Percentiles rank a stretch among this genome's conserved stretches.
Evolutionary conservation across 2,113 vertebrate species (phyloP).

Genomic region (Etheostoma spectabile): DNA sequence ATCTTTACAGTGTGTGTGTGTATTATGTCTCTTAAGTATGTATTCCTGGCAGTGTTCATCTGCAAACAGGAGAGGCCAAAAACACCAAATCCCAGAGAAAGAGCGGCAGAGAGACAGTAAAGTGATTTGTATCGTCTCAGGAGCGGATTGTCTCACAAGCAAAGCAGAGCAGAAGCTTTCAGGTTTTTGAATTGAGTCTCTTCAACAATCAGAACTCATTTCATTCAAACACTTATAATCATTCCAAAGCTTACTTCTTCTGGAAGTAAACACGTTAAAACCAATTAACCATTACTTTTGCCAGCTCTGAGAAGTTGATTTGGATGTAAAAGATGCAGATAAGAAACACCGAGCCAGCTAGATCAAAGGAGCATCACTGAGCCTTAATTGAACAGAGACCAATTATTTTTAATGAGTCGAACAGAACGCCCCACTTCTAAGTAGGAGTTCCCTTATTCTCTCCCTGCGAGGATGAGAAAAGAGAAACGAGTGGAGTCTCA

Average conservation of each 20-base stretch:
- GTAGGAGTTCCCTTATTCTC: constrained; percentile 63
- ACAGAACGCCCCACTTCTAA: constrained; percentile 63
- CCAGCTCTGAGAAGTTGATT: constrained; percentile 36
- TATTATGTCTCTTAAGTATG: constrained; percentile 27
- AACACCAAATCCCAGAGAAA: not conserved
- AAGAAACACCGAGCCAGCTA: constrained; percentile 40
- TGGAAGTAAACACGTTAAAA: constrained; percentile 44
- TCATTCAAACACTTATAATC: constrained; percentile 38
- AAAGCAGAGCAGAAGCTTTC: not conserved
- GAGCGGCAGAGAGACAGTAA: constrained; percentile 5
- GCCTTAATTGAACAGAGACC: constrained; percentile 75
- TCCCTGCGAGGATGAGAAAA: constrained; percentile 20
- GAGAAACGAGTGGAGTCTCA: constrained; percentile 61
- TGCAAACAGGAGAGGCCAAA: constrained; percentile 25
- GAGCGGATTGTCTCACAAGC: constrained; percentile 10
- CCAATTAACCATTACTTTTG: constrained; percentile 35
- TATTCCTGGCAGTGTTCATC: constrained; percentile 8
- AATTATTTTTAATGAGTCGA: constrained; percentile 82
- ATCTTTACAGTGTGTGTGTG: constrained; percentile 32
- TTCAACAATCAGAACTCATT: constrained; percentile 25
- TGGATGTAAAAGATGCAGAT: constrained; percentile 51
- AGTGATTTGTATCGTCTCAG: not conserved
- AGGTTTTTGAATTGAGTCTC: constrained; percentile 29
- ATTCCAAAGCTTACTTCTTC: constrained; percentile 14
- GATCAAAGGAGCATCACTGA: constrained; percentile 72